phyloP scores from a whole-genome alignment of 2,888 invertebrate species.

The Pollenia angustigena region DNA sequence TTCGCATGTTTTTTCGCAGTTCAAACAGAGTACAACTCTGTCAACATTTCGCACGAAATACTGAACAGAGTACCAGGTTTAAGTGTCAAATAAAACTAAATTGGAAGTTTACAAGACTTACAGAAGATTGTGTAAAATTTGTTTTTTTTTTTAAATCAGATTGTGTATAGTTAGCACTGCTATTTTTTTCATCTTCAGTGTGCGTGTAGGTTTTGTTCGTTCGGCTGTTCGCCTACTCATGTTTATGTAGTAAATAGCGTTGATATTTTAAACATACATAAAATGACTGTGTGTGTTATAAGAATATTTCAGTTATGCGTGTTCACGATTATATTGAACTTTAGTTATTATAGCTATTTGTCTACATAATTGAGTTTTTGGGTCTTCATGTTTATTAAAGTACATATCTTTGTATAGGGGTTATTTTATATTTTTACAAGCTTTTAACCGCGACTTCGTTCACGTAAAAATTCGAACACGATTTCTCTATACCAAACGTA shows the following conservation, averaged over 20 bases:
- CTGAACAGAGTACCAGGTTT: too few relatives aligned
- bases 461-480: too few relatives aligned
- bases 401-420: not conserved
- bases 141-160: too few relatives aligned
- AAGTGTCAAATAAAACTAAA: too few relatives aligned
- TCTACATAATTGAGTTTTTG: slow-evolving; percentile 50
- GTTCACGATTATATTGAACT: slow-evolving; percentile 51
- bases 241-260: slow-evolving; percentile 20
- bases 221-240: not conserved
- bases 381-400: slow-evolving; percentile 4
- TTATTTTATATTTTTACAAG: not conserved
- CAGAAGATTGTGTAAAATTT: too few relatives aligned
- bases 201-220: not conserved
- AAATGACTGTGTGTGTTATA: slow-evolving; percentile 25
- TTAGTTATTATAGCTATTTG: slow-evolving; percentile 58
- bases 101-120: too few relatives aligned
- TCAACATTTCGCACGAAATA: too few relatives aligned
- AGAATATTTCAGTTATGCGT: slow-evolving; percentile 48
- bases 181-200: slow-evolving; percentile 1
- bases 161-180: too few relatives aligned
- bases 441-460: too few relatives aligned
- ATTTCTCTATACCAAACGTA: too few relatives aligned
- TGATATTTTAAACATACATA: slow-evolving; percentile 33
- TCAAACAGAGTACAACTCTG: too few relatives aligned
- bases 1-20: too few relatives aligned